Evolutionary conservation across 2,113 vertebrate genomes (phyloP), one percentile per base, ranked within the genome.

Genomic region (Vicugna pacos): DNA sequence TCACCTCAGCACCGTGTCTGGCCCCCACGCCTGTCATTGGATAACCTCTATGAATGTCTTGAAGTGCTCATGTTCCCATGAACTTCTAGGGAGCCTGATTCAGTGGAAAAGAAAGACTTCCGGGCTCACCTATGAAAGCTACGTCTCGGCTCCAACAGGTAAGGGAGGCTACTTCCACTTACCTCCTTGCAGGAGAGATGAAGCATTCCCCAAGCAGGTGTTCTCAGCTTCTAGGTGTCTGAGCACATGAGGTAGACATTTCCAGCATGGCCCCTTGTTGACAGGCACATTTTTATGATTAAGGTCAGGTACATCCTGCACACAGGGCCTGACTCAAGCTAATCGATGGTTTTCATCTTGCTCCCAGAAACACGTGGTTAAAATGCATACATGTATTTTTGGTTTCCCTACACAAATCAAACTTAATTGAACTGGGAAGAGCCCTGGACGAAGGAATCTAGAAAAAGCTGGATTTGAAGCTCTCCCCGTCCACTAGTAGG

Each of bases 231-330:
- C 70, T 32, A 22, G 24, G 60, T 19, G 46, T 30, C 65, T 35
- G 19, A 1, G 58, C 70, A n/a, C 12, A 8, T 0, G 7, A n/a
- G 11, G 8, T 11, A 8, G 26, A 62, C 9, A 1, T 35, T 79
- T 12, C 75, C 42, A 38, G 28, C n/a, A 46, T 7, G 24, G n/a
- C 28, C 75, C 67, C 50, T 81, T 48, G 35, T n/a, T 6, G 6
- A n/a, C 19, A 24, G n/a, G 30, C 52, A 35, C 15, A 2, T 52
- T 10, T 17, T 22, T 75, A 38, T 46, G 75, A 81, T 38, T 13
- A 38, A 7, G 46, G 19, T 28, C 86, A 15, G 28, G 38, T 14
- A 11, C 32, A 5, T 32, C 13, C 54, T 15, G 9, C 58, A 62
- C 1, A 17, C 10, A 20, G 30, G 42, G 60, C 54, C n/a, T 24